Evolutionary conservation across 2,113 vertebrate species (phyloP).

Genomic region (Condylura cristata): DNA sequence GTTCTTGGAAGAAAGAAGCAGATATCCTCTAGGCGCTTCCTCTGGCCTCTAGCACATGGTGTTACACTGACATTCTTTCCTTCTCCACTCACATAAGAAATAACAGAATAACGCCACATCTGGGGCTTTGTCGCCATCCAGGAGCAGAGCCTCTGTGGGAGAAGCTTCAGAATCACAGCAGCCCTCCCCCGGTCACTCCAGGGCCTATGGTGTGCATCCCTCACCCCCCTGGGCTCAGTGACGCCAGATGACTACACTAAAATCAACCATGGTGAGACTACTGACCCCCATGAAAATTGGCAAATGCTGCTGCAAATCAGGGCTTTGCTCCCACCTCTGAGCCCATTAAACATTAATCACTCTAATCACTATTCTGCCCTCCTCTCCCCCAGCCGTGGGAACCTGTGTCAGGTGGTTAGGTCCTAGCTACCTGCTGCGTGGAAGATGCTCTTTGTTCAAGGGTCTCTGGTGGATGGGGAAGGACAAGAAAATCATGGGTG

Average conservation of each 20-base stretch:
- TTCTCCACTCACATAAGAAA: background rate
- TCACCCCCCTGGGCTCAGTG: background rate
- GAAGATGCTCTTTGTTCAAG: background rate
- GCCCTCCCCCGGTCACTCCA: background rate
- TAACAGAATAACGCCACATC: background rate
- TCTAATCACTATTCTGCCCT: no score
- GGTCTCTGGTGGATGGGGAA: background rate
- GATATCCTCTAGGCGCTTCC: background rate
- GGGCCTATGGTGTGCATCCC: background rate
- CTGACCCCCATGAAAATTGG: background rate
- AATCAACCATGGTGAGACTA: background rate
- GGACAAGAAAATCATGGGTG: background rate
- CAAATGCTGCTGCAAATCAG: background rate
- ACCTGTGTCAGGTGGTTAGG: background rate
- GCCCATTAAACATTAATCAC: background rate
- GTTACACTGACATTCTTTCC: background rate
- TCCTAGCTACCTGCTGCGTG: background rate
- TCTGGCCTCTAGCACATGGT: background rate
- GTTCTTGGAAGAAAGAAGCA: background rate
- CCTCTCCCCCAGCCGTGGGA: background rate
- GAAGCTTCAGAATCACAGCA: background rate
- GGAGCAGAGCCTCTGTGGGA: background rate
- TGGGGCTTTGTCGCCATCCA: background rate
- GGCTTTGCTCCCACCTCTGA: background rate
- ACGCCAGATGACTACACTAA: background rate